Evolutionary conservation across 1,140 invertebrate species (phyloP).

Genomic region (Oedothorax gibbosus): DNA sequence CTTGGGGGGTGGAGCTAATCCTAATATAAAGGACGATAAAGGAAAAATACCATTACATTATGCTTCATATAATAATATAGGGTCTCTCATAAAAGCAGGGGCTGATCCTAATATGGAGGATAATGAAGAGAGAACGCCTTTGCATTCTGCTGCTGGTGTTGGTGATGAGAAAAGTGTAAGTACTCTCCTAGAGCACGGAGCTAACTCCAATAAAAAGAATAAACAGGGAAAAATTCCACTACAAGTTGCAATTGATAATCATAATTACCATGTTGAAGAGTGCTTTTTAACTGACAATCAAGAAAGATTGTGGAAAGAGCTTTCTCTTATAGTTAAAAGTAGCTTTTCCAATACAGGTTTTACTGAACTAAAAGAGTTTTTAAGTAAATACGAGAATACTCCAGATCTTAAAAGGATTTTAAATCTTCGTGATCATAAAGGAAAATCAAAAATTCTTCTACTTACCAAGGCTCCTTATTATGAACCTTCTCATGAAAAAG

Average conservation of each 20-base stretch:
- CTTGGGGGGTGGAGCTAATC: background rate
- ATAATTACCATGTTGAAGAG: background rate
- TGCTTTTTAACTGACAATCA: background rate
- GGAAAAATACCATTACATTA: background rate
- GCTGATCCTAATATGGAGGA: background rate
- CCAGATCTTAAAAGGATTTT: background rate
- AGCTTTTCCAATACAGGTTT: background rate
- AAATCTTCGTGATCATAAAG: background rate
- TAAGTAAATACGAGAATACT: slow-evolving; percentile 2
- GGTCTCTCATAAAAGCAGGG: background rate
- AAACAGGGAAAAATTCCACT: background rate
- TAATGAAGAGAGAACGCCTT: background rate
- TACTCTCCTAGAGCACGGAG: background rate
- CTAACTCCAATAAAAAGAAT: background rate
- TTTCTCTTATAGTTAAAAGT: background rate
- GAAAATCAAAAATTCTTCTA: slow-evolving; percentile 9
- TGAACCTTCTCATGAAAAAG: background rate
- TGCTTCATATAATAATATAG: slow-evolving; percentile 2
- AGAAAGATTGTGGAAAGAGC: background rate
- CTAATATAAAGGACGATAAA: background rate
- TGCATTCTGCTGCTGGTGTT: background rate
- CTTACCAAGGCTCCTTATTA: background rate
- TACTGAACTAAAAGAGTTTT: slow-evolving; percentile 1
- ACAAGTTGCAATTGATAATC: slow-evolving; percentile 4
- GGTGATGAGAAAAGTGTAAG: background rate